Conservation (phyloP, 2,113 vertebrate species). For the Microtus pennsylvanicus region DNA sequence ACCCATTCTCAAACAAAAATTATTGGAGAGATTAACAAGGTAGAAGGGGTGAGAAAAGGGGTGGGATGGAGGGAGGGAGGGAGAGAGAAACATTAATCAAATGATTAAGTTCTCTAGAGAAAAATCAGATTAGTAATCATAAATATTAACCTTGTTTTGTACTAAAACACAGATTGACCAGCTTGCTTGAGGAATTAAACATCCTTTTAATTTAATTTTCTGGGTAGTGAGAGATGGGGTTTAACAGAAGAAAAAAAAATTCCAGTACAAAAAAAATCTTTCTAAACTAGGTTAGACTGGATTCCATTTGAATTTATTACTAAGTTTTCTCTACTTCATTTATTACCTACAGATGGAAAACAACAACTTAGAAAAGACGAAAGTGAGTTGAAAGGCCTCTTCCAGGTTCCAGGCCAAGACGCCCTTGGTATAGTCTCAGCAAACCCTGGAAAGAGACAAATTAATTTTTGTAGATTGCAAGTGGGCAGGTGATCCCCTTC, state of each 20-base stretch:
- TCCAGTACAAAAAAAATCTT: slow-evolving; percentile 64
- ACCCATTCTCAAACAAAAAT: slow-evolving; percentile 2
- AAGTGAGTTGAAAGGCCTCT: slow-evolving; percentile 43
- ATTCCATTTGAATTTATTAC: slow-evolving; percentile 64
- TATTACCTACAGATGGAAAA: slow-evolving; percentile 49
- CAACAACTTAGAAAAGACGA: slow-evolving; percentile 37
- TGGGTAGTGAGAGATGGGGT: slow-evolving; percentile 60
- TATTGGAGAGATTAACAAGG: slow-evolving; percentile 41
- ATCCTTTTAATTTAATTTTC: slow-evolving; percentile 68
- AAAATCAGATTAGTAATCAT: slow-evolving; percentile 48
- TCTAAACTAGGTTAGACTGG: slow-evolving; percentile 57
- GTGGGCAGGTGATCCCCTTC: not conserved
- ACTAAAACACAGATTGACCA: slow-evolving; percentile 56
- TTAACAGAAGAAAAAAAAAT: slow-evolving; percentile 59
- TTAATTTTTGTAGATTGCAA: slow-evolving; percentile 25
- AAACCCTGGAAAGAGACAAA: slow-evolving; percentile 39
- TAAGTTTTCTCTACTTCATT: slow-evolving; percentile 1
- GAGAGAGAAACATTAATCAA: slow-evolving; percentile 43
- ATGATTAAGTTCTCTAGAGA: slow-evolving; percentile 35
- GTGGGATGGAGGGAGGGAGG: not conserved
- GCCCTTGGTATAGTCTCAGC: not conserved
- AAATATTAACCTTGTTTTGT: slow-evolving; percentile 68
- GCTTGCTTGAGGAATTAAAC: slow-evolving; percentile 29
- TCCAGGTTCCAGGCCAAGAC: not conserved
- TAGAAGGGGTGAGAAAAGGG: not conserved